A percentile compares a stretch with the other conserved stretches of the same genome.
These are phyloP conservation scores for Pseudomyrmex flavicornis DNA, from an alignment of 1,140 invertebrate genomes.

Conservation along the genomic window DNA sequence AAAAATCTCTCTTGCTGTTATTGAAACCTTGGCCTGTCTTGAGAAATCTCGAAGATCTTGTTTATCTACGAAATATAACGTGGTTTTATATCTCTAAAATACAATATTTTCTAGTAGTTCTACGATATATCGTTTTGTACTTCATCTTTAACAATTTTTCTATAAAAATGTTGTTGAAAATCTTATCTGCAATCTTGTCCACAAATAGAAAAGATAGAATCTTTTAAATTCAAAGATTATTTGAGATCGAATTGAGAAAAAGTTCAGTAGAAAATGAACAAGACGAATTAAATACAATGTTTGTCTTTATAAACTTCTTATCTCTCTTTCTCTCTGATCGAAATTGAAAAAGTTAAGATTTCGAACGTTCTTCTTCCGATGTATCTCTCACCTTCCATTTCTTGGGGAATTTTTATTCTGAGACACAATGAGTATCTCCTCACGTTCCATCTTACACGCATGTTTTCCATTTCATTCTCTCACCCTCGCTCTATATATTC, in stretches of 20 bases:
- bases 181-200: too few relatives aligned
- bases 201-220: too few relatives aligned
- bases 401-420: background rate
- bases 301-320: background rate
- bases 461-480: background rate
- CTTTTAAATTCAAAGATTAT: too few relatives aligned
- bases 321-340: background rate
- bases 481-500: background rate
- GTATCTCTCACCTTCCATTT: background rate
- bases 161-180: too few relatives aligned
- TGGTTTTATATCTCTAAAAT: too few relatives aligned
- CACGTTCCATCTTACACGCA: background rate
- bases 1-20: background rate
- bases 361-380: background rate
- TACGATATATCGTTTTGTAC: too few relatives aligned
- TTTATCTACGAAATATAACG: too few relatives aligned
- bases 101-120: too few relatives aligned
- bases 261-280: too few relatives aligned
- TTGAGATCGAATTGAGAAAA: too few relatives aligned
- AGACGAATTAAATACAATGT: background rate
- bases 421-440: conserved; percentile 8
- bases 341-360: background rate
- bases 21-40: conserved; percentile 15
- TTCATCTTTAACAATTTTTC: too few relatives aligned
- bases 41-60: too few relatives aligned